These are phyloP conservation scores for Gobionotothen gibberifrons DNA, from an alignment of 2,797 vertebrate genomes.

Conservation along the genomic window DNA sequence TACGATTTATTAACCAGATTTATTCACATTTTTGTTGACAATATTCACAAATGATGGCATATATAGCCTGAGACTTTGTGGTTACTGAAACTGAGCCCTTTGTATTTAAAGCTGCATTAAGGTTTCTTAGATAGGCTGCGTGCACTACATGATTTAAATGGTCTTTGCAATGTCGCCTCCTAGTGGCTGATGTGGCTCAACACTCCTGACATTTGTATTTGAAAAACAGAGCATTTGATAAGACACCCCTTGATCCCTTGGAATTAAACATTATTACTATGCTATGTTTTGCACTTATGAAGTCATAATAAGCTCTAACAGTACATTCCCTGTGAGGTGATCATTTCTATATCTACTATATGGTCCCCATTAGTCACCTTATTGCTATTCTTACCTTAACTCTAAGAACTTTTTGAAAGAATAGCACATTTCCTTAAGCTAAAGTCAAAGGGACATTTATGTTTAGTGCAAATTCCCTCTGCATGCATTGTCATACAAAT, in stretches of 20 bases:
- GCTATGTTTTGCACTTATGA: conserved; percentile 3
- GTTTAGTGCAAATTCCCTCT: not conserved
- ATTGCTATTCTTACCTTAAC: not conserved
- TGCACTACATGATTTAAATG: conserved; percentile 15
- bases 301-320: not conserved
- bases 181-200: conserved; percentile 51
- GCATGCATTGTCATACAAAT: not conserved
- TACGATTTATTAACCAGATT: not conserved
- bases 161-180: conserved; percentile 60
- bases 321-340: not conserved
- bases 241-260: not conserved
- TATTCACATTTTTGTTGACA: not conserved
- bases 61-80: not conserved
- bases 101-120: conserved; percentile 12
- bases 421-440: no score
- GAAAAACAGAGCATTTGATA: not conserved
- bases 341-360: not conserved
- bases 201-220: conserved; percentile 10
- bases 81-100: conserved; percentile 6
- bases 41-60: conserved; percentile 2
- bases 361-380: not conserved
- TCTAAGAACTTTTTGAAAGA: no score
- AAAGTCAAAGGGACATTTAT: no score
- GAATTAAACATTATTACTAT: conserved; percentile 10
- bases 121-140: conserved; percentile 3